Conservation (phyloP, 1,140 invertebrate genomes). For the Magallana ariakensis region DNA sequence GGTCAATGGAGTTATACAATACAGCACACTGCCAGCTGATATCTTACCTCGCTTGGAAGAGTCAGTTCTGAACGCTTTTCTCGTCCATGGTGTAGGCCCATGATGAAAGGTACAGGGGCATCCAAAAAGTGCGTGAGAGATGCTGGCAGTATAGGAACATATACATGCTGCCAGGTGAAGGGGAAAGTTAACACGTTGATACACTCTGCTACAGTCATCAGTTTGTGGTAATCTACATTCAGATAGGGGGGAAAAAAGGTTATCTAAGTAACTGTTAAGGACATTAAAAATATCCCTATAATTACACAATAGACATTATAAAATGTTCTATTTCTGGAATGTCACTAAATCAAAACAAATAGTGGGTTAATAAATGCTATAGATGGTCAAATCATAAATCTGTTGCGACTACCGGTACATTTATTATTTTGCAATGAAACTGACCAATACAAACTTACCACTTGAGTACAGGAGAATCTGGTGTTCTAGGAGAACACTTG, state of each 20-base stretch:
- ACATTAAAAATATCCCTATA: no score
- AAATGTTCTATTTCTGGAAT: no score
- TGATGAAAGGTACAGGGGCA: constrained; percentile 99
- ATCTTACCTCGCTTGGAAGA: constrained; percentile 82
- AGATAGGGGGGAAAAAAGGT: background rate
- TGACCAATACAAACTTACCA: constrained; percentile 82
- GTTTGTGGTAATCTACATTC: constrained; percentile 90
- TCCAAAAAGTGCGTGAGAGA: constrained; percentile 98
- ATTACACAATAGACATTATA: no score
- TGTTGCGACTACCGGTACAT: no score
- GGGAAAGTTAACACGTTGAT: constrained; percentile 94
- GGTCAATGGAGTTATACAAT: no score
- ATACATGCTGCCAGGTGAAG: constrained; percentile 98
- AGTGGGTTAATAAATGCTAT: no score
- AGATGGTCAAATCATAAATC: no score
- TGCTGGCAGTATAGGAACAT: constrained; percentile 98
- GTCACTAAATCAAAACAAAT: no score
- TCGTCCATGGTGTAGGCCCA: constrained; percentile 86
- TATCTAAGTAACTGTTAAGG: background rate
- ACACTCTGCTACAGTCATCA: constrained; percentile 98
- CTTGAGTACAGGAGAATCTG: constrained; percentile 96
- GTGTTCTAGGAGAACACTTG: constrained; percentile 96
- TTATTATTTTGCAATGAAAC: no score
- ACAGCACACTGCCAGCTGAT: no score
- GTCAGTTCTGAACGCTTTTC: constrained; percentile 82